Evolutionary conservation across 2,797 vertebrate species (phyloP), one percentile per base, ranked within the genome.

Genomic region (Hemibagrus guttatus): DNA sequence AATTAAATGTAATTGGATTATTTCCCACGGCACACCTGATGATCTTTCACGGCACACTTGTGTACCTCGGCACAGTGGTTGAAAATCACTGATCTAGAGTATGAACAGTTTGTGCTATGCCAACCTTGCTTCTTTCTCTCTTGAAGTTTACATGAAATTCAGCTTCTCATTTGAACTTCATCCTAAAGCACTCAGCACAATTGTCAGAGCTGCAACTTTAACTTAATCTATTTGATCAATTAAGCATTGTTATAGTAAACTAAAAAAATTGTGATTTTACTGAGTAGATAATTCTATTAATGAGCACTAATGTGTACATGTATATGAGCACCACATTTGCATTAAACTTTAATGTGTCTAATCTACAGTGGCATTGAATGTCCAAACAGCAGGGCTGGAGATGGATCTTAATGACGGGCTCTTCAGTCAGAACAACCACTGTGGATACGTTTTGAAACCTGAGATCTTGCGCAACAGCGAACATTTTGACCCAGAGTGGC

Each of bases 351-450:
- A n/a, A 78, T 68, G 35, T 35, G 85, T 52, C 86, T 84, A 84
- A 85, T 76, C 80, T 26, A 85, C 89, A 99, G 98, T 98, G 95
- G 98, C 98, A 85, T 93, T 99, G 92, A 99, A 99, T 91, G 96
- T 99, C 94, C 98, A 99, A 95, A 99, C 97, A 0, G 97, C 98
- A 0, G 97, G 98, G 46, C 92, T 85, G 6, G 98, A 98, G 91
- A 99, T 99, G 98, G 98, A 99, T 88, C 95, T 99, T 85, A 97
- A 95, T 16, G 98, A 99, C 0, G 98, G 98, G 31, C 93, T 97
- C 52, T 99, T 98, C 93, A 93, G 92, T 87, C 97, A 98, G 94
- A 99, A 99, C 0, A 93, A 94, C 66, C 52, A 85, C 91, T 97
- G 97, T 0, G 98, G 98, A 87, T 99, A 96, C 0, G 91, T 98